Percentiles rank a stretch among this genome's conserved stretches.
These are phyloP conservation scores for Steinernema hermaphroditum DNA, from an alignment of 2,888 invertebrate species.

Conservation along the genomic window DNA sequence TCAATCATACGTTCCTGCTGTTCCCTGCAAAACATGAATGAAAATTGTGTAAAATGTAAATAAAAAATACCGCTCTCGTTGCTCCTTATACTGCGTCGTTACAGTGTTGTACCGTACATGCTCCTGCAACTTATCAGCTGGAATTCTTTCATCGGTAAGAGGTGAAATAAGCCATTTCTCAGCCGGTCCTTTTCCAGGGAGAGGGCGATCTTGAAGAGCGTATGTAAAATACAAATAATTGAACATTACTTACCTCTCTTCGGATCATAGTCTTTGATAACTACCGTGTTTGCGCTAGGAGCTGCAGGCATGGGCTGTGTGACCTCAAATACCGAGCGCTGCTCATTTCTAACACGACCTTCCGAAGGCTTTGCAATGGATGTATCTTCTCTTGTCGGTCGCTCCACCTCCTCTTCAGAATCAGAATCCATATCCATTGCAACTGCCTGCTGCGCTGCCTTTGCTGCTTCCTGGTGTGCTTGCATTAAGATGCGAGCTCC, in stretches of 20 bases:
- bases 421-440: conserved; percentile 66
- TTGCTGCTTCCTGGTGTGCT: conserved; percentile 65
- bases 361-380: background rate
- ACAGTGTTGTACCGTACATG: conserved; percentile 79
- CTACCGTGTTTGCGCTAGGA: conserved; percentile 76
- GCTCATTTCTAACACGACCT: conserved; percentile 20
- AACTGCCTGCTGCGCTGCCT: conserved; percentile 56
- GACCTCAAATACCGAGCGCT: conserved; percentile 43
- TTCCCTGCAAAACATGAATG: conserved; percentile 41
- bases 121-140: conserved; percentile 93
- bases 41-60: background rate
- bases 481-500: conserved; percentile 70
- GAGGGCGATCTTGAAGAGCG: background rate
- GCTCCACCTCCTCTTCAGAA: conserved; percentile 57
- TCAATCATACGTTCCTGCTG: conserved; percentile 83
- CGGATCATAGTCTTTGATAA: conserved; percentile 93
- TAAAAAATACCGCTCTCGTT: conserved; percentile 76
- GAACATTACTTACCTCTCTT: conserved; percentile 73
- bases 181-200: conserved; percentile 15
- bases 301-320: conserved; percentile 73
- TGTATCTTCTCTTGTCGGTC: conserved; percentile 19
- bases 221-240: background rate
- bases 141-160: conserved; percentile 95
- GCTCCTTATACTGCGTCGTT: conserved; percentile 77
- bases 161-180: conserved; percentile 88